Conservation (phyloP, 1,140 invertebrate genomes). For the Drosophila repletoides region DNA sequence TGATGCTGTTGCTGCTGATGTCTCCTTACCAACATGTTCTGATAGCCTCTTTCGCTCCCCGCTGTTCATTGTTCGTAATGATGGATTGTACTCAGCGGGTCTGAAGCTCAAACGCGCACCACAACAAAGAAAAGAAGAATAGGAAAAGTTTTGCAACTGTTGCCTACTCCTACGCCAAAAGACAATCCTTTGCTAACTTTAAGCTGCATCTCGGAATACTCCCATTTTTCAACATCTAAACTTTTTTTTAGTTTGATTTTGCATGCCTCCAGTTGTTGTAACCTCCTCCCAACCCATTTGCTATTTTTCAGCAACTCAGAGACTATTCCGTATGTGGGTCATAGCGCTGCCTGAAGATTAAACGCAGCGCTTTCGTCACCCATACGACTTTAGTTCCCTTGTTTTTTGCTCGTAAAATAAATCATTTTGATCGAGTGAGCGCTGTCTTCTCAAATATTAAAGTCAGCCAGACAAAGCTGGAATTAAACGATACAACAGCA, state of each 20-base stretch:
- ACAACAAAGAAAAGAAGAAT: constrained; percentile 48
- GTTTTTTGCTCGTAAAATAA: constrained; percentile 47
- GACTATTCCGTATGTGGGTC: constrained; percentile 48
- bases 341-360: constrained; percentile 50
- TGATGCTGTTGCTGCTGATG: constrained; percentile 12
- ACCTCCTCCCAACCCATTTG: not conserved
- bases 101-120: constrained; percentile 62
- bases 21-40: constrained; percentile 3
- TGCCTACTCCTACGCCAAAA: constrained; percentile 55
- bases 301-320: too few relatives aligned
- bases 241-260: constrained; percentile 71
- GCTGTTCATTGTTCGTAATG: constrained; percentile 47
- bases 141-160: constrained; percentile 57
- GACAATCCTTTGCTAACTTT: constrained; percentile 28
- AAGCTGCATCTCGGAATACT: constrained; percentile 22
- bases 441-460: constrained; percentile 57
- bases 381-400: constrained; percentile 24
- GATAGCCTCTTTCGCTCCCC: constrained; percentile 11
- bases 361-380: constrained; percentile 26
- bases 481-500: not conserved
- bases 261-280: constrained; percentile 33
- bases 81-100: constrained; percentile 69
- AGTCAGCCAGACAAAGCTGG: constrained; percentile 17
- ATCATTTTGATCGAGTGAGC: constrained; percentile 72
- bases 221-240: constrained; percentile 61